Evolutionary conservation across 2,113 vertebrate genomes (phyloP).

Genomic region (Microtus montanus): DNA sequence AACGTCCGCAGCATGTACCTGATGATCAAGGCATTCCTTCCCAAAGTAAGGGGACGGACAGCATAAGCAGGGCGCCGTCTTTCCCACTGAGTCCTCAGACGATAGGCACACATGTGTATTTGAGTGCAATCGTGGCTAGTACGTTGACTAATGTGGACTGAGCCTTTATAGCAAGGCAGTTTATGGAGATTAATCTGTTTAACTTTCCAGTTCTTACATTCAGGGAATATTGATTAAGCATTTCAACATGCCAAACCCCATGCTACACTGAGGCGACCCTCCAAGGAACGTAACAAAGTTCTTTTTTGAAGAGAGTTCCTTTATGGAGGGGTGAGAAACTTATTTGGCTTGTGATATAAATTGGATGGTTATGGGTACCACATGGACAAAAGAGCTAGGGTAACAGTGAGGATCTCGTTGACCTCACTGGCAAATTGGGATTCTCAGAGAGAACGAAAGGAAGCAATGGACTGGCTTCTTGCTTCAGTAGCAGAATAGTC

Average conservation of each 20-base stretch:
- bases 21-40: conserved; percentile 95
- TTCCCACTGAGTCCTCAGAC: neutral
- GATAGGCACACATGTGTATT: neutral
- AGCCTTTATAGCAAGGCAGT: neutral
- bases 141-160: neutral
- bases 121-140: neutral
- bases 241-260: neutral
- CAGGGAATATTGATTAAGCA: neutral
- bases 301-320: neutral
- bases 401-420: neutral
- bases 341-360: neutral
- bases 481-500: neutral
- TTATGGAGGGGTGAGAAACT: neutral
- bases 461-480: neutral
- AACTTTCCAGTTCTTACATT: neutral
- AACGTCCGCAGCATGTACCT: conserved; percentile 97
- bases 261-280: neutral
- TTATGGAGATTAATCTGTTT: neutral
- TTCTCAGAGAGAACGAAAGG: neutral
- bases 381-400: neutral
- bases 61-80: accelerated
- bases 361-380: neutral
- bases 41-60: conserved; percentile 87
- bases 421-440: neutral
- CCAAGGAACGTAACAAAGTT: neutral